Percentiles rank a stretch among this genome's conserved stretches.
Conservation (phyloP, 2,113 vertebrate genomes). For the Rhynchomys soricoides region DNA sequence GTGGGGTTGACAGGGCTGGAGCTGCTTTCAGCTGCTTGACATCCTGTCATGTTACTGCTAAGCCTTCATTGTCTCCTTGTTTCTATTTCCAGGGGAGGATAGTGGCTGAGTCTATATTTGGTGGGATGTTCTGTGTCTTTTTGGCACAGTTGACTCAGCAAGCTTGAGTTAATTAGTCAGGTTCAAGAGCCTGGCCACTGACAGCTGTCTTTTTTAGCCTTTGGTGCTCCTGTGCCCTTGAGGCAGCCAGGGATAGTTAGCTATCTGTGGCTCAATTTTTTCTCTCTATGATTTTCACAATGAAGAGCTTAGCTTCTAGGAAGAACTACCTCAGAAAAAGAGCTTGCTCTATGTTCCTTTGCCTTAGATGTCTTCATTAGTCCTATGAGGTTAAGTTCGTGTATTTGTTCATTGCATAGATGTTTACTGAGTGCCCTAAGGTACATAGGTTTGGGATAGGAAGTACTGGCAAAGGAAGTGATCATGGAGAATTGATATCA, state of each 20-base stretch:
- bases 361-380: background rate
- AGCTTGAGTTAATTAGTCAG: slow-evolving; percentile 64
- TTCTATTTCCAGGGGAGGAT: slow-evolving; percentile 72
- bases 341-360: background rate
- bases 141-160: slow-evolving; percentile 68
- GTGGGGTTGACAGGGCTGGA: background rate
- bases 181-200: slow-evolving; percentile 60
- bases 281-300: background rate
- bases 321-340: background rate
- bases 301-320: slow-evolving; percentile 12
- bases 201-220: slow-evolving; percentile 36
- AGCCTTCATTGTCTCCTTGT: slow-evolving; percentile 37
- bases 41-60: slow-evolving; percentile 31
- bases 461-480: background rate
- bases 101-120: slow-evolving; percentile 71
- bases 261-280: slow-evolving; percentile 21
- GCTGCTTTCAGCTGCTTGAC: background rate
- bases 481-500: background rate
- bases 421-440: slow-evolving; percentile 2
- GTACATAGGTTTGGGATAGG: background rate
- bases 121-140: slow-evolving; percentile 66
- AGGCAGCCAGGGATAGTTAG: slow-evolving; percentile 28
- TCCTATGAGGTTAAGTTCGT: slow-evolving; percentile 21
- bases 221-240: slow-evolving; percentile 29
- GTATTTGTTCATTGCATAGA: background rate